Conservation (phyloP, 1,140 invertebrate species). For the Bombus impatiens region DNA sequence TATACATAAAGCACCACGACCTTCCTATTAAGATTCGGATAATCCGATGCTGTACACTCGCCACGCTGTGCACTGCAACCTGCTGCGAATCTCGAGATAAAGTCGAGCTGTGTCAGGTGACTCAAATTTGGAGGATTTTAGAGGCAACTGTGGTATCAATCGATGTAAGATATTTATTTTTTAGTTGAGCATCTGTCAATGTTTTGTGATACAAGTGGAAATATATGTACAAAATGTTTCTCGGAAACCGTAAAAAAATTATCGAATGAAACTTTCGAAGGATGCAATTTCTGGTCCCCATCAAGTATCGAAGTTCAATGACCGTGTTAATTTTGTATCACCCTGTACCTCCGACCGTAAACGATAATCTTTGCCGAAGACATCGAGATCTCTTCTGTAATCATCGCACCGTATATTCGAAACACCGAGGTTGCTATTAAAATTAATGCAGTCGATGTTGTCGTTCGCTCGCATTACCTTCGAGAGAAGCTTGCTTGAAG, state of each 20-base stretch:
- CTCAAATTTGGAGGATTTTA: neutral
- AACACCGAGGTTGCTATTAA: neutral
- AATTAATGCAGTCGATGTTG: neutral
- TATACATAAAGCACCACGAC: constrained; percentile 34
- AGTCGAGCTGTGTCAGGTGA: neutral
- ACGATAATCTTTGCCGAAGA: neutral
- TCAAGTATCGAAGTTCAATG: neutral
- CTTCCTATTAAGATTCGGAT: constrained; percentile 56
- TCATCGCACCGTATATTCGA: neutral
- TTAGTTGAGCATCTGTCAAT: too few relatives aligned
- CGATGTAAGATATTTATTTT: neutral
- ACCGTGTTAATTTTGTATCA: neutral
- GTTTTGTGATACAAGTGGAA: too few relatives aligned
- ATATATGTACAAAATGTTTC: too few relatives aligned
- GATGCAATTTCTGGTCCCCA: too few relatives aligned
- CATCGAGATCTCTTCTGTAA: neutral
- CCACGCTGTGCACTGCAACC: neutral
- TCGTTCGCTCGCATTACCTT: neutral
- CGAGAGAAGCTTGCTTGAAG: neutral
- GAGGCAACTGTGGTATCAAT: neutral
- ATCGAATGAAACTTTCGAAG: neutral
- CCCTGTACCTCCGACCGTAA: neutral
- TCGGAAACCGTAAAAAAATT: neutral
- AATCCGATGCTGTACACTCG: constrained; percentile 2
- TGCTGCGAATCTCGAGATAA: neutral